Evolutionary conservation across 2,797 vertebrate species (phyloP), one percentile per base, ranked within the genome.

Genomic region (Hozukius guyotensis): DNA sequence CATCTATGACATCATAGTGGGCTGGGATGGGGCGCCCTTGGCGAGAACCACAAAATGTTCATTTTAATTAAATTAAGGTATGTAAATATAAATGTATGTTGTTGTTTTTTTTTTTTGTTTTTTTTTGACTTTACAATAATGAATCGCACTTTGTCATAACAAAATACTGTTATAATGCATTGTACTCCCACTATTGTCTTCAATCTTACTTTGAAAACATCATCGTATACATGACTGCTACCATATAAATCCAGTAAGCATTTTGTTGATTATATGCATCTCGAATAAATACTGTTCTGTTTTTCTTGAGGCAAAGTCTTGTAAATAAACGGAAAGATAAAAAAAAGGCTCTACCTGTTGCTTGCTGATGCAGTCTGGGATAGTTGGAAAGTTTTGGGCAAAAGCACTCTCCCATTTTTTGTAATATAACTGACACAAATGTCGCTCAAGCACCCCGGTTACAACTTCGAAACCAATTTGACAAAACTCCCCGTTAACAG

Each of bases 91-190:
- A 89, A 89, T 93, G 84, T 89, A 77, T 91, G 78, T 90, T 84
- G 63, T 81, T 87, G 38, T 42, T 42, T 42, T 29, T 81, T 87
- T 82, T 80, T 78, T 55, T 71, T 62, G 65, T 60, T 76, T 76
- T 81, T 93, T 92, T 92, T 89, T 84, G 82, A 93, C 82, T 88
- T 90, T 85, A 88, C 89, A 92, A 93, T 94, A 93, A 95, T 95
- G 90, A 96, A 94, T 95, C 90, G 95, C 96, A 96, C 96, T 96
- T 96, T 95, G 93, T 96, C 92, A 91, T 93, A 94, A 95, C 89
- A 90, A 93, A 89, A 93, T 91, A 91, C 88, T 91, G 93, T 93
- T 91, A 87, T 90, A 94, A 87, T 82, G 91, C 93, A 87, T 95
- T 88, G 87, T 94, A 93, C 84, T 92, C 91, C 91, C 88, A 87